Base-by-base conservation (phyloP, 1,140 invertebrate species). In the Muscidifurax raptorellus region DNA sequence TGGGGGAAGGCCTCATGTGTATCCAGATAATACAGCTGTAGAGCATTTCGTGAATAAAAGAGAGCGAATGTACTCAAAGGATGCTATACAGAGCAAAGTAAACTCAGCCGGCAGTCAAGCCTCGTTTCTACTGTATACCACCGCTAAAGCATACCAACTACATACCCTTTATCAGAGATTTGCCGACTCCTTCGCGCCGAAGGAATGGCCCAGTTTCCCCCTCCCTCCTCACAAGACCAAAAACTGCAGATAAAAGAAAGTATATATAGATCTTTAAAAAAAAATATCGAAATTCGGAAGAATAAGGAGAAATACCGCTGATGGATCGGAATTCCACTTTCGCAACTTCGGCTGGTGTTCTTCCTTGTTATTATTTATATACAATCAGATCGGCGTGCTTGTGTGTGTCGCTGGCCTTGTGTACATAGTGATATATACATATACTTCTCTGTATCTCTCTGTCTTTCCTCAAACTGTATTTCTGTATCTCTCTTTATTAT, bases 341-440 rank as follows among this genome's bases (percentile, higher is more conserved):
- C 22, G 52, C 4, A 59, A 22, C 52, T 59, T 59, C 52, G 52
- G 52, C 52, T 3, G 36, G 52, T 22, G n/a, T 22, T 52, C 47
- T 12, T 52, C 47, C 47, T 2, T 52, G 13, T 52, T 52, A 18
- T 52, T 52, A 52, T 52, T n/a, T 5, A 5, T 59, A 7, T 59
- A 59, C 52, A 18, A 7, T 59, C 52, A 59, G 18, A 59, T 59
- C 66, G 13, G 44, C 47, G 47, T 79, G 75, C 59, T 84, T 74
- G 28, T 84, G 69, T 80, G 69, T 80, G 71, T 85, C 52, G 76
- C 78, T 80, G 36, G 40, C 71, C 47, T 80, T 80, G n/a, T 59
- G 67, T 71, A 40, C 13, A 28, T 47, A n/a, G 0, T 6, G n/a
- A 52, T 59, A 32, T n/a, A 47, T 76, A 52, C 25, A 47, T 74